A percentile compares a stretch with the other conserved stretches of the same genome.
These are phyloP conservation scores for Brenthis hecate DNA, from an alignment of 2,888 invertebrate genomes.

Conservation along the genomic window DNA sequence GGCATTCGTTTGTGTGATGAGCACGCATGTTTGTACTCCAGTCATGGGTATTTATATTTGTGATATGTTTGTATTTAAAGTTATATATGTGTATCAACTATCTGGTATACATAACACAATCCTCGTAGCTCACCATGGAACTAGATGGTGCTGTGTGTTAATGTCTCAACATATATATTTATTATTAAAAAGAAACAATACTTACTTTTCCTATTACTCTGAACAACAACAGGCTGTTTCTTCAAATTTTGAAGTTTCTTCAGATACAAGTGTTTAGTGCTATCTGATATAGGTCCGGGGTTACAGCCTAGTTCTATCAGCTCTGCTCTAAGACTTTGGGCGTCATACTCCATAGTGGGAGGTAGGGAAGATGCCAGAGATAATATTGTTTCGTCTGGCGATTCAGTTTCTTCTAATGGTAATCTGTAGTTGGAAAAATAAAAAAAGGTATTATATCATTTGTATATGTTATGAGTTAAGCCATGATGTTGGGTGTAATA, in stretches of 20 bases:
- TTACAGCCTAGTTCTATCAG: constrained; percentile 85
- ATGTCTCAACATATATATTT: neutral
- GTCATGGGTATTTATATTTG: no score
- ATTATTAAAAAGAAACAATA: constrained; percentile 20
- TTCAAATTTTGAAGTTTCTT: constrained; percentile 86
- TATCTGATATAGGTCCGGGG: constrained; percentile 91
- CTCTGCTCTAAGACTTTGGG: constrained; percentile 84
- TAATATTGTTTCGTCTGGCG: constrained; percentile 61
- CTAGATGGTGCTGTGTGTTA: no score
- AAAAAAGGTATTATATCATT: no score
- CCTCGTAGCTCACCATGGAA: no score
- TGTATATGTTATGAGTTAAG: no score
- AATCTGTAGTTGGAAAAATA: neutral
- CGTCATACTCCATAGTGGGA: constrained; percentile 85
- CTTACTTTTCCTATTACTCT: constrained; percentile 57
- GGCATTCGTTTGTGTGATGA: no score
- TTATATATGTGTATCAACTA: no score
- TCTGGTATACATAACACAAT: no score
- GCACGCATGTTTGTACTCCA: no score
- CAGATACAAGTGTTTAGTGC: constrained; percentile 89
- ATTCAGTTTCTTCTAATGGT: constrained; percentile 32
- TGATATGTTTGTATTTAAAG: no score
- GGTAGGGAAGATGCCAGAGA: constrained; percentile 83
- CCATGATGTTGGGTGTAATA: no score
- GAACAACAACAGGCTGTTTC: constrained; percentile 54